Percentiles rank a stretch among this genome's conserved stretches.
phyloP scores from a whole-genome alignment of 2,113 vertebrate genomes.

The Takifugu flavidus region DNA sequence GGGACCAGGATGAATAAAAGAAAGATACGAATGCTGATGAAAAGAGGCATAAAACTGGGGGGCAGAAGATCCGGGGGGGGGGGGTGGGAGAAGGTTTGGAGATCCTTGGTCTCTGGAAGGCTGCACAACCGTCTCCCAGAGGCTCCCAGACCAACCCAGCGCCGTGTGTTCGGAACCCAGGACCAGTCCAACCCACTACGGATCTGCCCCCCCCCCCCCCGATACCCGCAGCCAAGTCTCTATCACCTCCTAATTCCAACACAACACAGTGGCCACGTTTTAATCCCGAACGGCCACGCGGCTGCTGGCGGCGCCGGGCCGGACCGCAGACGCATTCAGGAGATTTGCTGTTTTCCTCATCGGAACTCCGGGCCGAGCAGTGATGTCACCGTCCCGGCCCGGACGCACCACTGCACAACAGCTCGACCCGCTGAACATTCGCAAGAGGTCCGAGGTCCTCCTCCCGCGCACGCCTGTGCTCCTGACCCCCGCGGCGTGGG shows the following conservation, averaged over 20 bases:
- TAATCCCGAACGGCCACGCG: no score
- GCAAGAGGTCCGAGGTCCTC: conserved; percentile 12
- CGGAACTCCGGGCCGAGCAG: no score
- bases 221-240: conserved; percentile 25
- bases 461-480: neutral
- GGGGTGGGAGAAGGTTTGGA: conserved; percentile 48
- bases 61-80: conserved; percentile 10
- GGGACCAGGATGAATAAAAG: conserved; percentile 11
- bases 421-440: conserved; percentile 56
- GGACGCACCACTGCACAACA: conserved; percentile 11
- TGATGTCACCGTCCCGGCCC: no score
- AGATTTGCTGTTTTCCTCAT: no score
- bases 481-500: conserved; percentile 19
- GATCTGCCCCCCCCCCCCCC: conserved; percentile 46
- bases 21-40: conserved; percentile 48
- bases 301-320: no score
- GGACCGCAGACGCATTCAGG: no score
- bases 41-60: conserved; percentile 49
- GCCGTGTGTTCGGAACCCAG: conserved; percentile 37
- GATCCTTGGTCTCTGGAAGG: conserved; percentile 43
- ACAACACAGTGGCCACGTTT: no score
- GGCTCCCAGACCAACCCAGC: no score
- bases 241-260: conserved; percentile 30
- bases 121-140: conserved; percentile 35
- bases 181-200: conserved; percentile 42